Base-by-base conservation (phyloP, 2,888 invertebrate genomes). In the Meiosimyza decipiens region DNA sequence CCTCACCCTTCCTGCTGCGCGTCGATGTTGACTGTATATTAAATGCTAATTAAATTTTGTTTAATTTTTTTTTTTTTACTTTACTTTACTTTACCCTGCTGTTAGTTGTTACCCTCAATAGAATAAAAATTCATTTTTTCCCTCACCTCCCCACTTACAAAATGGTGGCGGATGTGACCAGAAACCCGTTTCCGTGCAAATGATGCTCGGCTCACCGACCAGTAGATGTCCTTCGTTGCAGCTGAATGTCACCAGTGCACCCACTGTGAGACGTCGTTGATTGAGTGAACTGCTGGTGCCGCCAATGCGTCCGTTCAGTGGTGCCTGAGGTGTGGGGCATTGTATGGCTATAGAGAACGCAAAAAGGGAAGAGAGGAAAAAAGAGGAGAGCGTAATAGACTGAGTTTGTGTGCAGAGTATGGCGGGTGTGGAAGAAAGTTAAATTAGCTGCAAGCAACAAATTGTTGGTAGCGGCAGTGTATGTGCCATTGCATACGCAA, bases 81-180 rank as follows among this genome's bases (percentile, higher is more conserved):
- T 54, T n/a, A 18, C 11, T 54, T 2, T 2, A 11, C 2, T 54
- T 54, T 18, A 18, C 16, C 9, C 12, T 54, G 55, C 55, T 18
- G n/a, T 54, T 54, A 16, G 16, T 16, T 54, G 28, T 51, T 50
- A 51, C 65, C n/a, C 51, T 65, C 65, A 65, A 67, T 57, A 66
- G 68, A 54, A 16, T 54, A n/a, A 54, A 18, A 16, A 11, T 54
- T 54, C 55, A 54, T 54, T 54, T 54, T 16, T 16, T 71, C 73
- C 73, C 79, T 83, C 40, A 40, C 40, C 40, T 40, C 40, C 40
- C 40, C 40, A 87, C 87, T 87, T 87, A 91, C 96, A 96, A 84
- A 93, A 92, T 64, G 96, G 96, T 13, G 94, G 92, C 28, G 93
- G 92, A 85, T 95, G 94, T 2, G 95, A 95, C 96, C 95, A 96